Percentiles rank a stretch among this genome's conserved stretches.
These are phyloP conservation scores for Masticophis lateralis DNA, from an alignment of 2,797 vertebrate species.

Conservation along the genomic window DNA sequence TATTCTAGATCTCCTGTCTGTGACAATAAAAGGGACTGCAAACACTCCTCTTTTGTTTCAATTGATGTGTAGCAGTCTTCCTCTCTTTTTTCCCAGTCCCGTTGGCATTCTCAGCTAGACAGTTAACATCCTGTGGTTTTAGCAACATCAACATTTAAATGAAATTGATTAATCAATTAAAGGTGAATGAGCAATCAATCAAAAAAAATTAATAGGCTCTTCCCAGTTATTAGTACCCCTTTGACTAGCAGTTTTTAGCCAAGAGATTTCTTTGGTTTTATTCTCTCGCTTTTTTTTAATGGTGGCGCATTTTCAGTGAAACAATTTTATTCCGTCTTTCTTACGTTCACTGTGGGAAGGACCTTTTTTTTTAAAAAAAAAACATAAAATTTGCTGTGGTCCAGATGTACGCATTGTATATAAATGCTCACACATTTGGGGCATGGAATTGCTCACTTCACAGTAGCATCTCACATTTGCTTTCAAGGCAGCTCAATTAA, in stretches of 20 bases:
- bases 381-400: conserved; percentile 62
- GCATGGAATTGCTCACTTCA: conserved; percentile 26
- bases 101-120: neutral
- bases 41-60: neutral
- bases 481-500: conserved; percentile 35
- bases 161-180: neutral
- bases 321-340: conserved; percentile 12
- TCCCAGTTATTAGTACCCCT: conserved; percentile 37
- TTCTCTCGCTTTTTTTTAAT: neutral
- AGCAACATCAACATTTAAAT: neutral
- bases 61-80: neutral
- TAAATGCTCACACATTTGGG: conserved; percentile 11
- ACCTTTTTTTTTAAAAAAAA: neutral
- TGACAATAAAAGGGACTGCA: neutral
- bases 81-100: neutral
- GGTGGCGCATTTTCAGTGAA: conserved; percentile 7
- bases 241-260: conserved; percentile 34
- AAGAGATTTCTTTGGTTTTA: neutral
- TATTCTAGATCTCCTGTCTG: neutral
- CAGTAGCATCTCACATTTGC: conserved; percentile 35
- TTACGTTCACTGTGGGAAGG: conserved; percentile 35
- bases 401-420: neutral
- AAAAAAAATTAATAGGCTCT: neutral
- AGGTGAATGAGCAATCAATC: neutral
- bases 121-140: neutral